Percentiles rank a stretch among this genome's conserved stretches.
phyloP scores from a whole-genome alignment of 2,888 invertebrate genomes.

The Hartigia nigra region DNA sequence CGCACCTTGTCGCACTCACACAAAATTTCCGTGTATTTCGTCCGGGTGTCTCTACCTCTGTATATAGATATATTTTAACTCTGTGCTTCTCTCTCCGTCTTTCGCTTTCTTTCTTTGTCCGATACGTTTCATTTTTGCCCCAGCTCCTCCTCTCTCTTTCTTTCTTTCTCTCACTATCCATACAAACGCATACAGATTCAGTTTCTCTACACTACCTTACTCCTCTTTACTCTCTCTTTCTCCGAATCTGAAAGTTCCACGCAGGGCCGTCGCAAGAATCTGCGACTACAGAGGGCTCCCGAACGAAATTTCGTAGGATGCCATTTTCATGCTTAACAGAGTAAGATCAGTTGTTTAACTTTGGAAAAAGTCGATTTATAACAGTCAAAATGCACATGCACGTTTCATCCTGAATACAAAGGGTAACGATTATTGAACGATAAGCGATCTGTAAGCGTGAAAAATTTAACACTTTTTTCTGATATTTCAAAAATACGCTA shows the following conservation, averaged over 20 bases:
- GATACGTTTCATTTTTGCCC: background rate
- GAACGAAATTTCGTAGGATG: background rate
- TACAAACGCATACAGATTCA: background rate
- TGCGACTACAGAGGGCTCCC: background rate
- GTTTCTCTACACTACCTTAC: background rate
- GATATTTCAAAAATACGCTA: background rate
- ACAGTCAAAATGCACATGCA: background rate
- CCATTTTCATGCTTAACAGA: background rate
- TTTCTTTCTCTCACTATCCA: slow-evolving; percentile 6
- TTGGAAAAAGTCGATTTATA: background rate
- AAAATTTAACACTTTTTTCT: background rate
- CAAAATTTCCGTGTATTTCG: slow-evolving; percentile 22
- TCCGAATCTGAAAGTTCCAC: background rate
- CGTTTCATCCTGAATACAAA: background rate
- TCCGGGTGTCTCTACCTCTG: slow-evolving; percentile 4
- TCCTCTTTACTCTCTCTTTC: background rate
- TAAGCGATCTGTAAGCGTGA: background rate
- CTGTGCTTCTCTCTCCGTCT: slow-evolving; percentile 3
- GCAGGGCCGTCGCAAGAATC: background rate
- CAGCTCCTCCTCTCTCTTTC: background rate
- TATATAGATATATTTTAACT: background rate
- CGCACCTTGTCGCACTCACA: slow-evolving; percentile 16
- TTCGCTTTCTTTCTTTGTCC: slow-evolving; percentile 6
- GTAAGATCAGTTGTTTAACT: background rate
- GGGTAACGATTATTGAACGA: background rate